Conservation (phyloP, 2,888 invertebrate genomes). For the Lobophora halterata region DNA sequence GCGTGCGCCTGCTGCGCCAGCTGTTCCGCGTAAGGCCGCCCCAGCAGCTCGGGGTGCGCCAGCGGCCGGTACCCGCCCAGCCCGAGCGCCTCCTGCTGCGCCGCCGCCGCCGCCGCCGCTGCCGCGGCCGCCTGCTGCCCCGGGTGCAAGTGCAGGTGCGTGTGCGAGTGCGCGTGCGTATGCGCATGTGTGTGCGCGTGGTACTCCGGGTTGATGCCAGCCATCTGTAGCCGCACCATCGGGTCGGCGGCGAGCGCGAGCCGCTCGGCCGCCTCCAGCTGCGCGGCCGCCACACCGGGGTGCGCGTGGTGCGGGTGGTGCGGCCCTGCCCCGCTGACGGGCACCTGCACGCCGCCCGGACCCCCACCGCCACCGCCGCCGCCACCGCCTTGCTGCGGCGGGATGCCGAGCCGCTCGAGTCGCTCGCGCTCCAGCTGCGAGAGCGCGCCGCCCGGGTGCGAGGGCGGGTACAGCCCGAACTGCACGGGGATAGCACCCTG, state of each 20-base stretch:
- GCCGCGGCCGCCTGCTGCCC: conserved; percentile 84
- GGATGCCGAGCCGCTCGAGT: conserved; percentile 89
- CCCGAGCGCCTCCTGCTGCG: conserved; percentile 67
- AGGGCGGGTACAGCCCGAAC: conserved; percentile 88
- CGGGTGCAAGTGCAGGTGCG: conserved; percentile 90
- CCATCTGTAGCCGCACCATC: conserved; percentile 96
- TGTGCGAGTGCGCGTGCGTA: conserved; percentile 94
- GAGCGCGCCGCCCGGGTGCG: conserved; percentile 83
- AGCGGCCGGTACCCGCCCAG: conserved; percentile 82
- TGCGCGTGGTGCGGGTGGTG: conserved; percentile 81
- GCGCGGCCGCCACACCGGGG: conserved; percentile 78
- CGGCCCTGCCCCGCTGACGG: conserved; percentile 60
- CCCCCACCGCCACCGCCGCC: too few species aligned
- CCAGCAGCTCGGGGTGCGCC: conserved; percentile 89
- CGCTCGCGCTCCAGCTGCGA: conserved; percentile 94
- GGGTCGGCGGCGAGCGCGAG: conserved; percentile 93
- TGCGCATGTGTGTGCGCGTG: conserved; percentile 96
- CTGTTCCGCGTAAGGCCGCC: conserved; percentile 90
- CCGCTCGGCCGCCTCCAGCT: conserved; percentile 88
- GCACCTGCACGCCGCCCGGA: too few species aligned
- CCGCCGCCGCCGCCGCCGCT: conserved; percentile 84
- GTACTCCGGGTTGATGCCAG: conserved; percentile 92
- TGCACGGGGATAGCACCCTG: conserved; percentile 85
- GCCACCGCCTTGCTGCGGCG: conserved; percentile 76
- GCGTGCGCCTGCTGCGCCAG: conserved; percentile 88